Percentiles rank a stretch among this genome's conserved stretches.
Conservation (phyloP, 1,140 invertebrate genomes). For the Trypoxylus dichotomus region DNA sequence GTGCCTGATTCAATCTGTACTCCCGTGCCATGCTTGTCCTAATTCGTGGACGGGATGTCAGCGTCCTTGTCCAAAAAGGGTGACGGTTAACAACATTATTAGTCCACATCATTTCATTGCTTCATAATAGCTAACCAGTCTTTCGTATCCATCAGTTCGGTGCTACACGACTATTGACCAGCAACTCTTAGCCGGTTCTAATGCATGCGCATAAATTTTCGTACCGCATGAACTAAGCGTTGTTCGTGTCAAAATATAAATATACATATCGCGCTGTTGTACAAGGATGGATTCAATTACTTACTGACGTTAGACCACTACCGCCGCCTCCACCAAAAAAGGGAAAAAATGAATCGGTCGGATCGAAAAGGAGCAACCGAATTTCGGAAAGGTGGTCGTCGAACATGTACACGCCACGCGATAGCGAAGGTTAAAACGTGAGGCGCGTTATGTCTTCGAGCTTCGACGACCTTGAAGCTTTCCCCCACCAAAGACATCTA, state of each 20-base stretch:
- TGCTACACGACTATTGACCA: conserved; percentile 5
- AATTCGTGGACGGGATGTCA: neutral
- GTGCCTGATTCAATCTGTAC: neutral
- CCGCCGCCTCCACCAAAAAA: neutral
- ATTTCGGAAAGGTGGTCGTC: neutral
- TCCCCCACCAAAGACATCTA: neutral
- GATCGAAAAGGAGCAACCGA: conserved; percentile 4
- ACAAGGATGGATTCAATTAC: conserved; percentile 16
- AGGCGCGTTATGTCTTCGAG: neutral
- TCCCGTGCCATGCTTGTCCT: neutral
- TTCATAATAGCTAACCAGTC: neutral
- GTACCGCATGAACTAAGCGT: conserved; percentile 8
- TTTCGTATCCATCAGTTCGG: neutral
- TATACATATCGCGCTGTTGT: conserved; percentile 20
- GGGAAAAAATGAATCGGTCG: neutral
- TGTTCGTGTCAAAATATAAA: conserved; percentile 24
- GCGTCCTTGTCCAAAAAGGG: conserved; percentile 7
- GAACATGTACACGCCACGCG: neutral
- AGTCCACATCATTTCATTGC: neutral
- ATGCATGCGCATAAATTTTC: conserved; percentile 23
- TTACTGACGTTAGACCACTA: neutral
- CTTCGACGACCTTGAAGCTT: conserved; percentile 15
- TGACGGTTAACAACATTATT: too few relatives aligned
- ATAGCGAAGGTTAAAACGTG: conserved; percentile 7
- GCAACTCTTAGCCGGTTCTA: neutral